A percentile compares a stretch with the other conserved stretches of the same genome.
phyloP scores from a whole-genome alignment of 2,113 vertebrate genomes.

The Dasyornis broadbenti region DNA sequence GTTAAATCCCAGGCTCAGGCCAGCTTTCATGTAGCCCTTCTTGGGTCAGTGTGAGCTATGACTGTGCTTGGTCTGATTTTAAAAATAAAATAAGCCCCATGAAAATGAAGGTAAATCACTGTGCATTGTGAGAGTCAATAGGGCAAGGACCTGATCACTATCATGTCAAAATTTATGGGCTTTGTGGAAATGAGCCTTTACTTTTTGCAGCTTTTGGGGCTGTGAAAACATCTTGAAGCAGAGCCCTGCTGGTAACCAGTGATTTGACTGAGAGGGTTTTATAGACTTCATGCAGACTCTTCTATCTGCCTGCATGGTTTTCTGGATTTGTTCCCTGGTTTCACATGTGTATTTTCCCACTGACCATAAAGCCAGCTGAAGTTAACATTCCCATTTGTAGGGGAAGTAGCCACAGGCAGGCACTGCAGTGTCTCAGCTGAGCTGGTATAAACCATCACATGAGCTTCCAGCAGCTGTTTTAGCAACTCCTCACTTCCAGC shows the following conservation, averaged over 20 bases:
- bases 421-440: background rate
- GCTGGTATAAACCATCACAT: background rate
- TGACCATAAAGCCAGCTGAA: background rate
- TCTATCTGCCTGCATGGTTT: background rate
- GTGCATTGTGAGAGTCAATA: background rate
- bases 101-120: background rate
- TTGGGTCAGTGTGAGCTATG: background rate
- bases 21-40: background rate
- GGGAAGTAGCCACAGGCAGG: background rate
- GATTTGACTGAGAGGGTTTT: background rate
- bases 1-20: background rate
- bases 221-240: background rate
- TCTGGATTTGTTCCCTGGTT: background rate
- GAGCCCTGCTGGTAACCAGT: background rate
- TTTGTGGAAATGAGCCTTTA: background rate
- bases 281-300: background rate
- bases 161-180: background rate
- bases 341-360: background rate
- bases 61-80: background rate
- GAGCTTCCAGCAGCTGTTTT: background rate
- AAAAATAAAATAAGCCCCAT: background rate
- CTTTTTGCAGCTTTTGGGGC: background rate
- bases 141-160: background rate
- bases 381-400: background rate
- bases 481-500: background rate